A percentile compares a stretch with the other conserved stretches of the same genome.
phyloP scores from a whole-genome alignment of 2,113 vertebrate species.

The Stigmatopora argus region DNA sequence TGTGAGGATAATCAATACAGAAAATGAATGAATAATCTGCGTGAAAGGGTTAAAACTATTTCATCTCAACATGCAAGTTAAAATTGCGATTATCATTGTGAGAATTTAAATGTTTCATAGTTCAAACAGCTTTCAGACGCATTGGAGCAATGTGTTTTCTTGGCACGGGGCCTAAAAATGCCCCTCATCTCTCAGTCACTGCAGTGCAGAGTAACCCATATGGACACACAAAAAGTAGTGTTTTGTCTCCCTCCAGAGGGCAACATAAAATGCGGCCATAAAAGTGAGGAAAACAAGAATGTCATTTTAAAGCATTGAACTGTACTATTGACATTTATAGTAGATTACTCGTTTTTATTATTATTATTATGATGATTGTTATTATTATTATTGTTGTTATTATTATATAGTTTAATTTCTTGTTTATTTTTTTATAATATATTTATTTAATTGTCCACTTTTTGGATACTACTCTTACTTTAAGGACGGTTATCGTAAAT shows the following conservation, averaged over 20 bases:
- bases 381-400: too few species aligned
- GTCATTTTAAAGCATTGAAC: background rate
- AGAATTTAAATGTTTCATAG: background rate
- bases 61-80: background rate
- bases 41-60: too few species aligned
- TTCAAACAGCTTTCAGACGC: background rate
- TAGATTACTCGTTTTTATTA: background rate
- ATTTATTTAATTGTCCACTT: too few species aligned
- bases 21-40: too few species aligned
- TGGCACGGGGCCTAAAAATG: background rate
- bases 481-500: background rate
- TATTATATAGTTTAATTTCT: too few species aligned
- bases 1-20: too few species aligned
- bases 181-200: background rate
- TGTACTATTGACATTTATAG: background rate
- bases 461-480: too few species aligned
- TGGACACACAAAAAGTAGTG: slow-evolving; percentile 10
- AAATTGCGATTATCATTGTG: background rate
- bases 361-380: too few species aligned
- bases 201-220: background rate
- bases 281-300: background rate
- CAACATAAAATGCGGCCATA: background rate
- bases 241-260: slow-evolving; percentile 47
- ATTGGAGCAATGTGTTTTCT: background rate
- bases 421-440: too few species aligned